Evolutionary conservation across 2,888 invertebrate species (phyloP).

Genomic region (Tyria jacobaeae): DNA sequence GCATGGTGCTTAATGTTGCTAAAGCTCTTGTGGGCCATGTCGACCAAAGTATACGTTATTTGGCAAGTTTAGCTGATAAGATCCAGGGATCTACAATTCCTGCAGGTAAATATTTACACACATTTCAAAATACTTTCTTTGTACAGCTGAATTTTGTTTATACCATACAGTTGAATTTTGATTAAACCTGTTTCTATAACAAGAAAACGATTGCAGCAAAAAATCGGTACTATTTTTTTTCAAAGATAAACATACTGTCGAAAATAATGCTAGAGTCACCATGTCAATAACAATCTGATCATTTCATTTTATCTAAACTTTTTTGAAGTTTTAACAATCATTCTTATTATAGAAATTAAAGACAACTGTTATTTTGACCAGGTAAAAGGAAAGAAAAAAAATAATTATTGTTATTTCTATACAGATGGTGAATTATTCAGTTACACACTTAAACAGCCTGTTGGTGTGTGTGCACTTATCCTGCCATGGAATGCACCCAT

Average conservation of each 20-base stretch:
- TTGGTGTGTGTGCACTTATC: constrained; percentile 95
- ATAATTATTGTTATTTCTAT: constrained; percentile 20
- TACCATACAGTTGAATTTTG: too few relatives aligned
- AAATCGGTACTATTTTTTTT: constrained; percentile 12
- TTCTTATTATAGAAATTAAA: too few relatives aligned
- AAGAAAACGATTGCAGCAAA: too few relatives aligned
- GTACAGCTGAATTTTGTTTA: too few relatives aligned
- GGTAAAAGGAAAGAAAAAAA: background rate
- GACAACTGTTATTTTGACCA: background rate
- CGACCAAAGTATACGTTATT: constrained; percentile 88
- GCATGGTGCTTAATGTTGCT: constrained; percentile 88
- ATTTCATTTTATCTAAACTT: too few relatives aligned
- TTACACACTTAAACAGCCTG: constrained; percentile 95
- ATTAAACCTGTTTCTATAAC: too few relatives aligned
- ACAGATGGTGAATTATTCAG: constrained; percentile 92
- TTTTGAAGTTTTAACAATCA: too few relatives aligned
- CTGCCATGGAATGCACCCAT: constrained; percentile 98
- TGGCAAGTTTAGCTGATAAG: constrained; percentile 95
- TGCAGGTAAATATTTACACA: constrained; percentile 8
- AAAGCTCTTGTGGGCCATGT: background rate
- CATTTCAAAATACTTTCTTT: background rate
- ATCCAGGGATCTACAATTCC: constrained; percentile 19
- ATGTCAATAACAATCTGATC: too few relatives aligned
- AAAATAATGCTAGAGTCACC: too few relatives aligned
- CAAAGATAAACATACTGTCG: background rate